Evolutionary conservation across 2,113 vertebrate species (phyloP).

Genomic region (Zootoca vivipara): DNA sequence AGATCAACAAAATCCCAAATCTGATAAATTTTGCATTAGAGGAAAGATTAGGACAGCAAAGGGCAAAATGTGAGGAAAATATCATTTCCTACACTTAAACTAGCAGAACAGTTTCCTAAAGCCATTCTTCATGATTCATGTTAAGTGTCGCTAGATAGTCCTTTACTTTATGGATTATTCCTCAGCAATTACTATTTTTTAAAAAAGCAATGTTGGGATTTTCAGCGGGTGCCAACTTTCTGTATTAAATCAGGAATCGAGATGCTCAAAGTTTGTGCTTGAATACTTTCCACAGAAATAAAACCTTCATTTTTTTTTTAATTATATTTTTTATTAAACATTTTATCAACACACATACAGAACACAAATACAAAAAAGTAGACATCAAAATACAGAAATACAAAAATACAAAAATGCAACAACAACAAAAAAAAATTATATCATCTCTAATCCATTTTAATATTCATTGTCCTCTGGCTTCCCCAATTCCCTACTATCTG

Average conservation of each 20-base stretch:
- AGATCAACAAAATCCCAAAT: slow-evolving; percentile 65
- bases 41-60: slow-evolving; percentile 61
- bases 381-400: no score
- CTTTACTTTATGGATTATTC: slow-evolving; percentile 20
- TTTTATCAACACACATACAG: no score
- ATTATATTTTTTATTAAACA: no score
- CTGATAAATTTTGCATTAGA: slow-evolving; percentile 69
- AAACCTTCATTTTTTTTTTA: no score
- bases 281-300: neutral
- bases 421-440: no score
- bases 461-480: no score
- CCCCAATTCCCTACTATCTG: no score
- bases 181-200: slow-evolving; percentile 3
- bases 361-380: no score
- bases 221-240: neutral
- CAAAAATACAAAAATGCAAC: no score
- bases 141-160: slow-evolving; percentile 32
- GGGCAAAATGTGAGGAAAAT: slow-evolving; percentile 43
- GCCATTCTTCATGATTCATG: slow-evolving; percentile 33
- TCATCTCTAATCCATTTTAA: no score
- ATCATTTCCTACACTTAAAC: slow-evolving; percentile 49
- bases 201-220: neutral
- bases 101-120: slow-evolving; percentile 54
- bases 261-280: neutral
- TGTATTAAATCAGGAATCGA: neutral